These are phyloP conservation scores for Leptopilina syphax DNA, from an alignment of 2,888 invertebrate species.

Conservation along the genomic window DNA sequence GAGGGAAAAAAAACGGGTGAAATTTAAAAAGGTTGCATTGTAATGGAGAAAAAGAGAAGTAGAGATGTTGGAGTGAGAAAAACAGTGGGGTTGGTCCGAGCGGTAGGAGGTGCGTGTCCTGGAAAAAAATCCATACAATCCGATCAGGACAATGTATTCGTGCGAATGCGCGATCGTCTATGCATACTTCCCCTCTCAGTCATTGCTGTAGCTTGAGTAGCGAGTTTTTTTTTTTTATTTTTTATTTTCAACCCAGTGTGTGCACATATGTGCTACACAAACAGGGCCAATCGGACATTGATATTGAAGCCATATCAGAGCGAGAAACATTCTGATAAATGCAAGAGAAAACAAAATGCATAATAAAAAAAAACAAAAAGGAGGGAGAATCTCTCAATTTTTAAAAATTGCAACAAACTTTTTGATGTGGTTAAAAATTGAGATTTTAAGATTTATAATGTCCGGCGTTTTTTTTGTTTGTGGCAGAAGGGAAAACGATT, in stretches of 20 bases:
- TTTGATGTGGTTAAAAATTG: not conserved
- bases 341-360: constrained; percentile 44
- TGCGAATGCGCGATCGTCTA: constrained; percentile 74
- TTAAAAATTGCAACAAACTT: constrained; percentile 47
- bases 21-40: constrained; percentile 32
- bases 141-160: constrained; percentile 75
- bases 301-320: constrained; percentile 69
- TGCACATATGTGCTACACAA: constrained; percentile 54
- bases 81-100: constrained; percentile 46
- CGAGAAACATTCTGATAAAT: constrained; percentile 70
- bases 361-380: constrained; percentile 43
- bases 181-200: constrained; percentile 62
- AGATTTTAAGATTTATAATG: too few relatives aligned
- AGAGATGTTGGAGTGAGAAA: constrained; percentile 21
- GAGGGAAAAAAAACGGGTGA: not conserved
- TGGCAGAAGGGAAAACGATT: too few relatives aligned
- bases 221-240: not conserved
- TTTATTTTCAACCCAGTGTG: constrained; percentile 17
- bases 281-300: constrained; percentile 47
- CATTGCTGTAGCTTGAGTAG: not conserved
- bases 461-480: too few relatives aligned
- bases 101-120: constrained; percentile 66
- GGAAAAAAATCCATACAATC: constrained; percentile 77
- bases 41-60: constrained; percentile 38
- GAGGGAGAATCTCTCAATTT: constrained; percentile 67